phyloP scores from a whole-genome alignment of 2,888 invertebrate genomes.

The Sphaerophoria taeniata region DNA sequence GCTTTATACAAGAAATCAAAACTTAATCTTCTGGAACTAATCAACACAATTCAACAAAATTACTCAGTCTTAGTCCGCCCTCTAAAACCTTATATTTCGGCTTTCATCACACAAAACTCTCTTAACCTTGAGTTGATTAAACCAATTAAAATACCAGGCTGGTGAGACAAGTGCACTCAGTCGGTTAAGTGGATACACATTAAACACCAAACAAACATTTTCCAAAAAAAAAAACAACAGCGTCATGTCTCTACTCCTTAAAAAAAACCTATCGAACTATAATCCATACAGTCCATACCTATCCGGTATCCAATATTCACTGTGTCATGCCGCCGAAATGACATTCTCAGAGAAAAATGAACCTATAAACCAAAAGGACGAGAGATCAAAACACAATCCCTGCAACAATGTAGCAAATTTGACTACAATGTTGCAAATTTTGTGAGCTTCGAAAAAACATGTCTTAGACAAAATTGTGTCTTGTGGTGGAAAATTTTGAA shows the following conservation, averaged over 20 bases:
- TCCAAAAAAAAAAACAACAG: not conserved
- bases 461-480: slow-evolving; percentile 46
- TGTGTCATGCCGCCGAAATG: not conserved
- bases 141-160: slow-evolving; percentile 58
- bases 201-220: slow-evolving; percentile 65
- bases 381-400: slow-evolving; percentile 1
- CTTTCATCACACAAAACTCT: not conserved
- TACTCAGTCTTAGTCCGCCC: not conserved
- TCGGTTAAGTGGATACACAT: slow-evolving; percentile 72
- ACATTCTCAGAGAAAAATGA: not conserved
- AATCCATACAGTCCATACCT: not conserved
- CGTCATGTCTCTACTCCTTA: not conserved
- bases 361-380: not conserved
- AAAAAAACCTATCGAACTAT: slow-evolving; percentile 40
- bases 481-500: slow-evolving; percentile 55
- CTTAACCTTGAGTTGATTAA: slow-evolving; percentile 7
- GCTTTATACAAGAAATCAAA: not conserved
- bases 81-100: not conserved
- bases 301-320: too few relatives aligned
- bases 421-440: slow-evolving; percentile 59
- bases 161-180: slow-evolving; percentile 71
- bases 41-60: not conserved
- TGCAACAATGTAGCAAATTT: slow-evolving; percentile 37
- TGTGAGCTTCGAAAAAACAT: slow-evolving; percentile 32
- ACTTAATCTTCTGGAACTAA: not conserved